Evolutionary conservation across 1,140 invertebrate species (phyloP).

Genomic region (Brachystomella parvula): DNA sequence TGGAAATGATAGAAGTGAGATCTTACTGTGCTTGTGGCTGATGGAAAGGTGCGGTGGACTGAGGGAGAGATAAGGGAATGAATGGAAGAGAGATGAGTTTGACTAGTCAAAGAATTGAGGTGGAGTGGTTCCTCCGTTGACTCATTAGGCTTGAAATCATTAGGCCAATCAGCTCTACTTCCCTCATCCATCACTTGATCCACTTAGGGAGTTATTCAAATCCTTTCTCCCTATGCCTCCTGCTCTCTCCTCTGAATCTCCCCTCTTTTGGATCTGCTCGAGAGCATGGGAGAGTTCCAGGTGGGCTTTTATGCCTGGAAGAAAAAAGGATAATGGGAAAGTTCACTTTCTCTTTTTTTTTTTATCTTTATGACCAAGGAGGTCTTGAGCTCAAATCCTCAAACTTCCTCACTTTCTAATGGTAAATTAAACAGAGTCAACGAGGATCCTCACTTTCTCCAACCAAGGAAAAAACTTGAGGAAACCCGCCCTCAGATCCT

Average conservation of each 20-base stretch:
- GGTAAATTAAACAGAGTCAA: background rate
- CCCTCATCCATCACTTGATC: background rate
- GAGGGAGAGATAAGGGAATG: too few relatives aligned
- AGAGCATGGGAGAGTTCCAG: too few relatives aligned
- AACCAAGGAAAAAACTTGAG: too few relatives aligned
- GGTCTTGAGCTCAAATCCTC: background rate
- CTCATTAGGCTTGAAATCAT: background rate
- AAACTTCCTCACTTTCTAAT: background rate
- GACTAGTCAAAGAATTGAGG: too few relatives aligned
- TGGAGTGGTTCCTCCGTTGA: too few relatives aligned
- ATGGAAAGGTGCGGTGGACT: too few relatives aligned
- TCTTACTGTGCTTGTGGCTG: too few relatives aligned
- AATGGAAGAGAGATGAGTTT: too few relatives aligned
- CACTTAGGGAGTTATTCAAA: background rate
- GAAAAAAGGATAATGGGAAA: background rate
- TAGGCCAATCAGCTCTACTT: background rate
- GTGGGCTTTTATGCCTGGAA: background rate
- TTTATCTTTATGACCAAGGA: background rate
- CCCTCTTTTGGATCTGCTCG: too few relatives aligned
- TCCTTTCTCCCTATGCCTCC: background rate
- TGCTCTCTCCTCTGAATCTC: too few relatives aligned
- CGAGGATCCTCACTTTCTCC: background rate
- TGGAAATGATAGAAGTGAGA: too few relatives aligned
- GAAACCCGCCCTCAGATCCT: too few relatives aligned
- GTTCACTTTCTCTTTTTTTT: background rate